A percentile compares a stretch with the other conserved stretches of the same genome.
Evolutionary conservation across 37 sponge, comb jelly and placozoan species (phyloP).

Genomic region (Haliclona indistincta): DNA sequence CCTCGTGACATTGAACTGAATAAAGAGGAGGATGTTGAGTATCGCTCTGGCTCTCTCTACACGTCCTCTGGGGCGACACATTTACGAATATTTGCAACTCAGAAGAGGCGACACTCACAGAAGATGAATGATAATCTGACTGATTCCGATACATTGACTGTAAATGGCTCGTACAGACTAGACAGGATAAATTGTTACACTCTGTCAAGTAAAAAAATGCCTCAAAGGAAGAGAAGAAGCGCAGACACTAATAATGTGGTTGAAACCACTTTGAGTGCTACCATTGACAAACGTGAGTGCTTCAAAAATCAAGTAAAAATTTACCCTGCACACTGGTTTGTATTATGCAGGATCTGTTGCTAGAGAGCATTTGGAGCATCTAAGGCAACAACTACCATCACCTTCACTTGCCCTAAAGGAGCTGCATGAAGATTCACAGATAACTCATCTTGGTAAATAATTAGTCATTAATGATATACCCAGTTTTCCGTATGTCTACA

Average conservation of each 20-base stretch:
- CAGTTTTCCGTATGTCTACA: no score
- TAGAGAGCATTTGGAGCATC: neutral
- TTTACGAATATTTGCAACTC: neutral
- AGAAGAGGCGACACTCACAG: neutral
- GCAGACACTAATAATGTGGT: neutral
- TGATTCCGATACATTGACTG: neutral
- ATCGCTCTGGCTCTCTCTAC: neutral
- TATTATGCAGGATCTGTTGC: no score
- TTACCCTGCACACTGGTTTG: no score
- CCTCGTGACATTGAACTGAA: neutral
- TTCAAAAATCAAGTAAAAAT: no score
- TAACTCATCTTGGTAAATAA: conserved; percentile 13
- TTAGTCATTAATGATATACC: no score
- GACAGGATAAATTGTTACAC: conserved; percentile 3
- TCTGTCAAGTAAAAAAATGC: neutral
- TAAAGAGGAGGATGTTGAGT: no score
- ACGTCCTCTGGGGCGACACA: neutral
- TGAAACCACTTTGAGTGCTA: neutral
- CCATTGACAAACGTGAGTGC: neutral
- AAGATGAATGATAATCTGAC: neutral
- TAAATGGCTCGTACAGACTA: neutral
- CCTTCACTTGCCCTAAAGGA: conserved; percentile 1
- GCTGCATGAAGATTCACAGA: conserved; percentile 23
- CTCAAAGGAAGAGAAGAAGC: neutral
- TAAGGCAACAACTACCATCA: conserved; percentile 36